Base-by-base conservation (phyloP, 2,888 invertebrate genomes). In the Tuta absoluta region DNA sequence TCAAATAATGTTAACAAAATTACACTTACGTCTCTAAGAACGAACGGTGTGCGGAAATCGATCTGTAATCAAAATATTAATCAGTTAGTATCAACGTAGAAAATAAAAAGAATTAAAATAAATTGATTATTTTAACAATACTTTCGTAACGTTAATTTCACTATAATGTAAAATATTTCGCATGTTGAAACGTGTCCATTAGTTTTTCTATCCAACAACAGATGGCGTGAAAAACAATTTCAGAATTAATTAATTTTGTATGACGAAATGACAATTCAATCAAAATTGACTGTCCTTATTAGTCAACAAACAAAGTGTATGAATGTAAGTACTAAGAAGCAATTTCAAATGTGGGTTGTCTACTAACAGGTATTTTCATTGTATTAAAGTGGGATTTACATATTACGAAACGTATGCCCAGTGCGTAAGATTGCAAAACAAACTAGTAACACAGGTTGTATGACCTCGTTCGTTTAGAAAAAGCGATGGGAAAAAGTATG, bases 301-400 rank as follows among this genome's bases (percentile, higher is more conserved):
- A 75, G 77, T 81, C 77, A 75, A 73, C 72, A 71, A 78, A 73
- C 75, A 78, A 79, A 79, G 75, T 79, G 78, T 77, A 73, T 73
- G 74, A 75, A 75, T 33, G 70, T n/a, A n/a, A n/a, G n/a, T 71
- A 21, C 51, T 62, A 63, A 38, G 14, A 49, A 49, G 48, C 72
- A 66, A 70, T 72, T 74, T 64, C 69, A 72, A 71, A 80, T 80
- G 84, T 84, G 79, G 82, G 84, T 68, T 71, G 80, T 73, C 75
- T 78, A 67, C 78, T 74, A 75, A 67, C 72, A 72, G 71, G 72
- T 75, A 70, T 69, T 71, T 71, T 81, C 84, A 82, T 85, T 84
- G 83, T 79, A 76, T 24, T 24, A 24, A 71, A 72, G 79, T 74
- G 73, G 68, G 72, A 84, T 82, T 85, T 79, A 77, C 84, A 84